Evolutionary conservation across 1,140 invertebrate genomes (phyloP), one percentile per base, ranked within the genome.

Genomic region (Akabosia matsudoensis): DNA sequence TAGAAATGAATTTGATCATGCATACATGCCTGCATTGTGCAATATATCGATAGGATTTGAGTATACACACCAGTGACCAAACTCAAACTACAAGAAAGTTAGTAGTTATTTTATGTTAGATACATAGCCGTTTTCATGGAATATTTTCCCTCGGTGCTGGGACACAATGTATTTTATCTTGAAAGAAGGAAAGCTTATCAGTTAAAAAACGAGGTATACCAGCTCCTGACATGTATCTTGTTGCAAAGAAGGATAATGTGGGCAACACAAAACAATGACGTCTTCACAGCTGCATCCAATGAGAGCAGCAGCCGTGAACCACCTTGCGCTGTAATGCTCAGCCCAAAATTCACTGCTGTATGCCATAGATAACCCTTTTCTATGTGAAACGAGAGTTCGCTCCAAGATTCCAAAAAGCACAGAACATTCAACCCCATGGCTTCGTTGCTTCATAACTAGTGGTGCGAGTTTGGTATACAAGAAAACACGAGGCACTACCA

Each of bases 221-320:
- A 7, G 18, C 18, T 45, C 18, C n/a, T n/a, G n/a, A n/a, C n/a
- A 18, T 45, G 37, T 45, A 18, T 18, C 7, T 45, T 45, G 37
- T 45, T 45, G 54, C 45, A n/a, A 51, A 22, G 14, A 7, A 61
- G 54, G 24, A 61, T 4, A n/a, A 16, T 61, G 54, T 61, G 54
- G 54, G 54, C 54, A 61, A 61, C 54, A 72, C 54, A 16, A 64
- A 54, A 31, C 24, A 22, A 30, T 67, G 74, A 78, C 77, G 77
- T 78, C 67, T 37, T 51, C 75, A 74, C 77, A 78, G 77, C 77
- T 78, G 77, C 70, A 31, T 52, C 77, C 77, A 78, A 78, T 78
- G n/a, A 67, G 30, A 51, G 51, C 4, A 56, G 45, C 70, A 34
- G 30, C 52, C 74, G 72, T 61, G 28, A 33, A 73, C 54, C 70